Percentiles rank a stretch among this genome's conserved stretches.
phyloP scores from a whole-genome alignment of 2,113 vertebrate genomes.

The Python bivittatus region DNA sequence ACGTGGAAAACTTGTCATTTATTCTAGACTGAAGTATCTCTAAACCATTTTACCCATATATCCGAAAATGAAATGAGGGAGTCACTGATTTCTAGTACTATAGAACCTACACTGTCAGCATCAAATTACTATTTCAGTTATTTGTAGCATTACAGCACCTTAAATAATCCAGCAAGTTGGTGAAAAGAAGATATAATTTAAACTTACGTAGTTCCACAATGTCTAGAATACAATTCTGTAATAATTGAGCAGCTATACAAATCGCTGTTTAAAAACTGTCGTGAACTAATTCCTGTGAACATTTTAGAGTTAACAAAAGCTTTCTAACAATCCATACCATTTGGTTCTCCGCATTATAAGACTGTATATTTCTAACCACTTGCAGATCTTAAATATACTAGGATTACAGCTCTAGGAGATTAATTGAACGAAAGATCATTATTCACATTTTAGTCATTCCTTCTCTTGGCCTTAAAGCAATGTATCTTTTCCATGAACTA shows the following conservation, averaged over 20 bases:
- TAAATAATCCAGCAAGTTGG: neutral
- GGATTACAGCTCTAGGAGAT: neutral
- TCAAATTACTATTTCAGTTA: neutral
- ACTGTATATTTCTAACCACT: neutral
- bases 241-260: neutral
- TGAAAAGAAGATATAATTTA: neutral
- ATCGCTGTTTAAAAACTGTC: neutral
- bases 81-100: neutral
- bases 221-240: neutral
- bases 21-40: neutral
- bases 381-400: neutral
- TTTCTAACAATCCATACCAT: neutral
- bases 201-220: neutral
- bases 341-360: neutral
- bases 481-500: slow-evolving; percentile 34
- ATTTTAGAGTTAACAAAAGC: neutral
- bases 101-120: neutral
- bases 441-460: slow-evolving; percentile 21
- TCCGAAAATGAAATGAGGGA: neutral
- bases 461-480: slow-evolving; percentile 19
- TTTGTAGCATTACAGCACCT: neutral
- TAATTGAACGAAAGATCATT: neutral
- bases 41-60: neutral
- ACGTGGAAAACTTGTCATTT: neutral
- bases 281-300: neutral